Evolutionary conservation across 2,888 invertebrate species (phyloP).

Genomic region (Tetrapedia diversipes): DNA sequence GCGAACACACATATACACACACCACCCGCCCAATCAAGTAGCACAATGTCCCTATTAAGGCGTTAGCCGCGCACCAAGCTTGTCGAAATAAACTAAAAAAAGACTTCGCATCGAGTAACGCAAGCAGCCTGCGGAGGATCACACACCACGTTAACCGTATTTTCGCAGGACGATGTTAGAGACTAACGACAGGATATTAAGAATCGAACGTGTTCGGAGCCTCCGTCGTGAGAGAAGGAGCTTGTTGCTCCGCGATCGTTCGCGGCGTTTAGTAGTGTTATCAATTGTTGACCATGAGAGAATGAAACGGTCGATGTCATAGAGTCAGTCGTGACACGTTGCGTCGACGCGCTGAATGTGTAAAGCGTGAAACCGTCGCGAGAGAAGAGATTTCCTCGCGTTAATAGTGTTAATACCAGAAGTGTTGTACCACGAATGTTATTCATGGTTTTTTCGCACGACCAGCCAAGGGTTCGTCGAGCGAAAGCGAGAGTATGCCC

Average conservation of each 20-base stretch:
- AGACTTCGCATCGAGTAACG: constrained; percentile 22
- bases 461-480: constrained; percentile 24
- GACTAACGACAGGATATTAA: background rate
- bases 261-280: background rate
- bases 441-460: constrained; percentile 45
- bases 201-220: constrained; percentile 12
- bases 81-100: constrained; percentile 16
- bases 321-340: too few species aligned
- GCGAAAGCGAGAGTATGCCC: constrained; percentile 7
- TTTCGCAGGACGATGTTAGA: background rate
- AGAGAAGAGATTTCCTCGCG: too few species aligned
- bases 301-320: background rate
- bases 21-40: constrained; percentile 66
- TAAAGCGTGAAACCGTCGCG: too few species aligned
- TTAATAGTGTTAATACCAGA: constrained; percentile 50
- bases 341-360: constrained; percentile 31
- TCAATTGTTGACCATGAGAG: constrained; percentile 13
- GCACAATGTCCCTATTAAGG: constrained; percentile 69
- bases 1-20: constrained; percentile 35
- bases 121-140: constrained; percentile 1
- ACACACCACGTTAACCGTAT: background rate
- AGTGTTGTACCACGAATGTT: constrained; percentile 54
- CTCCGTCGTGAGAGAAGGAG: background rate
- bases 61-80: constrained; percentile 40
- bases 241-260: background rate